A percentile compares a stretch with the other conserved stretches of the same genome.
phyloP scores from a whole-genome alignment of 2,888 invertebrate species.

The Leptinotarsa juncta region DNA sequence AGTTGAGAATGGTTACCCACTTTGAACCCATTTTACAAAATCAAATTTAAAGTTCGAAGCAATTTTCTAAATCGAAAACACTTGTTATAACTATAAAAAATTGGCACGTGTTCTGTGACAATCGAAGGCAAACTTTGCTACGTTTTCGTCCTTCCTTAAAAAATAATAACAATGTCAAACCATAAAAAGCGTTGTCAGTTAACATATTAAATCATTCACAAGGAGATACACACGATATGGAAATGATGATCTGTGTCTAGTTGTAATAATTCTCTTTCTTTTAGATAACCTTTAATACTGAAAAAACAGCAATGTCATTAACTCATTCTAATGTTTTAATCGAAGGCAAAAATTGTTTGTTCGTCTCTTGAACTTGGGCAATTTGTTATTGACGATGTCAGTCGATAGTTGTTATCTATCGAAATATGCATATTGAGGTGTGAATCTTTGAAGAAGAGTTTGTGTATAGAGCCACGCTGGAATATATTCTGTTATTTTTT shows the following conservation, averaged over 20 bases:
- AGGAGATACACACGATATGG: conserved; percentile 18
- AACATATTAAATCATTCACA: conserved; percentile 11
- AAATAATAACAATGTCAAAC: neutral
- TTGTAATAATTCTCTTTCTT: neutral
- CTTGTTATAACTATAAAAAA: too few species aligned
- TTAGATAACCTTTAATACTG: conserved; percentile 6
- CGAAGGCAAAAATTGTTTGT: neutral
- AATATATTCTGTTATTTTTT: too few species aligned
- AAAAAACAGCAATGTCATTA: conserved; percentile 12
- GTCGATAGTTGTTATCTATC: neutral
- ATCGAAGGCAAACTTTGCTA: neutral
- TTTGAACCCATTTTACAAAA: too few species aligned
- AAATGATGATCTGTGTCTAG: conserved; percentile 14
- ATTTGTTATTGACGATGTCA: neutral
- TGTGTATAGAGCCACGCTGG: too few species aligned
- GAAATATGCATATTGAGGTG: neutral
- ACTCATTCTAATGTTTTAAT: conserved; percentile 4
- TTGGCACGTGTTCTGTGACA: neutral
- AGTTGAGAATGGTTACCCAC: too few species aligned
- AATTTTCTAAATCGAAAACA: too few species aligned
- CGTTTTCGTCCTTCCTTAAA: conserved; percentile 1
- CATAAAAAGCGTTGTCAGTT: conserved; percentile 1
- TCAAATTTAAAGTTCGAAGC: too few species aligned
- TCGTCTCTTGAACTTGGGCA: neutral
- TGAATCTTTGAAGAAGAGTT: too few species aligned